Evolutionary conservation across 64 coral and sea anemone species (phyloP).

Genomic region (Stichodactyla helianthus): DNA sequence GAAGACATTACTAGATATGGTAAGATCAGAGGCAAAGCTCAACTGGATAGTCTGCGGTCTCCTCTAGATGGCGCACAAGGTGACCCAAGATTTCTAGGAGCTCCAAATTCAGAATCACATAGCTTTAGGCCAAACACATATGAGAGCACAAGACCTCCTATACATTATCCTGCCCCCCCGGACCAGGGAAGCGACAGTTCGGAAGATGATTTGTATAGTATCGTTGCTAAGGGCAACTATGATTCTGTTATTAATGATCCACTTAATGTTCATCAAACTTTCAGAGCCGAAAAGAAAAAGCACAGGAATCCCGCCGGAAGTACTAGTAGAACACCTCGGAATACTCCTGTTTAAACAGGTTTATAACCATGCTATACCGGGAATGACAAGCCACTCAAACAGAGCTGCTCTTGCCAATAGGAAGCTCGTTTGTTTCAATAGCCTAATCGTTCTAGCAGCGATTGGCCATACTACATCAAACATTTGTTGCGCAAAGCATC

Average conservation of each 20-base stretch:
- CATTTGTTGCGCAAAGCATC: not conserved
- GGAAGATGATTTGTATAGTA: conserved; percentile 68
- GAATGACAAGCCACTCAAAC: not conserved
- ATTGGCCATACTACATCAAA: not conserved
- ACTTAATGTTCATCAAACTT: not conserved
- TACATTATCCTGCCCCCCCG: conserved; percentile 51
- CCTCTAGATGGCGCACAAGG: conserved; percentile 39
- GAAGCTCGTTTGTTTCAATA: not conserved
- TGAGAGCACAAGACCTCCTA: conserved; percentile 14
- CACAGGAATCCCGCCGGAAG: not conserved
- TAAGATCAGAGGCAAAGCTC: not conserved
- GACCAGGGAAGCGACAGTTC: conserved; percentile 56
- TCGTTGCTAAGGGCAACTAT: conserved; percentile 68
- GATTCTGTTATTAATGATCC: conserved; percentile 33
- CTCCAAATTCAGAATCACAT: conserved; percentile 13
- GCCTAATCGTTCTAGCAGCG: not conserved
- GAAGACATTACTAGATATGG: not conserved
- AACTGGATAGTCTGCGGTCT: conserved; percentile 7
- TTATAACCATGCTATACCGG: not conserved
- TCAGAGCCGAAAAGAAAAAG: conserved; percentile 2
- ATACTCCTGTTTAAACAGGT: not conserved
- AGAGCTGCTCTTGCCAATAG: not conserved
- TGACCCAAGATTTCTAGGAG: not conserved
- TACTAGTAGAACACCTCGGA: not conserved
- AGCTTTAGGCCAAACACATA: conserved; percentile 18